These are phyloP conservation scores for Meandrusa payeni DNA, from an alignment of 2,888 invertebrate genomes.

Conservation along the genomic window DNA sequence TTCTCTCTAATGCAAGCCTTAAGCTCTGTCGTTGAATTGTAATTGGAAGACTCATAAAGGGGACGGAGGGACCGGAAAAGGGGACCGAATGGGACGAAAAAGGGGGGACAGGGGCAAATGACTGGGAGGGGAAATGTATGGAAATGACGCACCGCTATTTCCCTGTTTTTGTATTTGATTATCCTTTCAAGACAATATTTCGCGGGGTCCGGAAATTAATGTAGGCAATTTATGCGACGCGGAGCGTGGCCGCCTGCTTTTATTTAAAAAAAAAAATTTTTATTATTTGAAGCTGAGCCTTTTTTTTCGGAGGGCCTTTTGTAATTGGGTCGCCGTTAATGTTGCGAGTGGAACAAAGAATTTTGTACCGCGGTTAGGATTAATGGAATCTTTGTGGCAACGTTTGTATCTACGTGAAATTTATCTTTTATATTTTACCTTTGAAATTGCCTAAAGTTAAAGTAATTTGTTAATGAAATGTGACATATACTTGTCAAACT, in stretches of 20 bases:
- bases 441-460: too few relatives aligned
- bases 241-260: slow-evolving; percentile 64
- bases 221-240: slow-evolving; percentile 80
- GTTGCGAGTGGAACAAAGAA: slow-evolving; percentile 54
- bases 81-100: slow-evolving; percentile 58
- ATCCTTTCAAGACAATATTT: slow-evolving; percentile 82
- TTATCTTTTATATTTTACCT: too few relatives aligned
- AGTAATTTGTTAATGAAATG: too few relatives aligned
- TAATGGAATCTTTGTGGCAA: slow-evolving; percentile 31
- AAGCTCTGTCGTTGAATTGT: slow-evolving; percentile 70
- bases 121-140: slow-evolving; percentile 63
- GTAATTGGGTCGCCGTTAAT: slow-evolving; percentile 67
- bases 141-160: slow-evolving; percentile 80
- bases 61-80: slow-evolving; percentile 65
- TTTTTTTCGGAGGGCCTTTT: slow-evolving; percentile 71
- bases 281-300: slow-evolving; percentile 51
- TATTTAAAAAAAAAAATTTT: slow-evolving; percentile 75
- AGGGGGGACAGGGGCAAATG: slow-evolving; percentile 49
- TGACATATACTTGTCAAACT: too few relatives aligned
- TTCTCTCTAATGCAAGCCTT: slow-evolving; percentile 64
- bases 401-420: neutral
- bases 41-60: slow-evolving; percentile 77
- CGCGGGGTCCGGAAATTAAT: slow-evolving; percentile 78
- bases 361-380: slow-evolving; percentile 68
- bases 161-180: slow-evolving; percentile 81